A percentile compares a stretch with the other conserved stretches of the same genome.
Evolutionary conservation across 2,113 vertebrate genomes (phyloP).

Genomic region (Dendrocopos noguchii): DNA sequence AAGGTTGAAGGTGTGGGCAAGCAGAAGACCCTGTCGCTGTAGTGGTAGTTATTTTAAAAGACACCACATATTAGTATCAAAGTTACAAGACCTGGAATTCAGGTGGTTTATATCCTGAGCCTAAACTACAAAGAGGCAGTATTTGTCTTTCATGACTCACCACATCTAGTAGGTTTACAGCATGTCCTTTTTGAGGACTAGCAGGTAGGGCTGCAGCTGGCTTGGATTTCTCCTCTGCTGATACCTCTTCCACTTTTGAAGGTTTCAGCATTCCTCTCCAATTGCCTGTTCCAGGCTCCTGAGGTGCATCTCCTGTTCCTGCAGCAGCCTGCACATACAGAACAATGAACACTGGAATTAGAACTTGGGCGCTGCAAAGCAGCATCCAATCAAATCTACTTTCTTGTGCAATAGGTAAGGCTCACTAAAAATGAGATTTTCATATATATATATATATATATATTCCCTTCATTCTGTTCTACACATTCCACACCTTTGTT

Average conservation of each 20-base stretch:
- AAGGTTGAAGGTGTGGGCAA: neutral
- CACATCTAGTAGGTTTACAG: conserved; percentile 97
- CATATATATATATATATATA: neutral
- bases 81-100: neutral
- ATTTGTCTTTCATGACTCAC: conserved; percentile 66
- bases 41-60: neutral
- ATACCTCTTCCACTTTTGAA: conserved; percentile 81
- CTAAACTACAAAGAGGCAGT: neutral
- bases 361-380: neutral
- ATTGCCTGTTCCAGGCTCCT: conserved; percentile 86
- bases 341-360: neutral
- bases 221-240: conserved; percentile 79
- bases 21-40: neutral
- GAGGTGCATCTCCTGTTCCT: conserved; percentile 74
- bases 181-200: conserved; percentile 90
- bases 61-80: neutral
- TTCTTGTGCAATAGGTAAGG: neutral
- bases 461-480: neutral
- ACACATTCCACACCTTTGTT: neutral
- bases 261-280: conserved; percentile 96
- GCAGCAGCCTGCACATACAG: conserved; percentile 68
- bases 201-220: conserved; percentile 65
- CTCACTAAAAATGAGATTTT: neutral
- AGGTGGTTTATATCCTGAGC: neutral
- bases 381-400: neutral